Evolutionary conservation across 2,113 vertebrate genomes (phyloP), one percentile per base, ranked within the genome.

Genomic region (Nycticebus coucang): DNA sequence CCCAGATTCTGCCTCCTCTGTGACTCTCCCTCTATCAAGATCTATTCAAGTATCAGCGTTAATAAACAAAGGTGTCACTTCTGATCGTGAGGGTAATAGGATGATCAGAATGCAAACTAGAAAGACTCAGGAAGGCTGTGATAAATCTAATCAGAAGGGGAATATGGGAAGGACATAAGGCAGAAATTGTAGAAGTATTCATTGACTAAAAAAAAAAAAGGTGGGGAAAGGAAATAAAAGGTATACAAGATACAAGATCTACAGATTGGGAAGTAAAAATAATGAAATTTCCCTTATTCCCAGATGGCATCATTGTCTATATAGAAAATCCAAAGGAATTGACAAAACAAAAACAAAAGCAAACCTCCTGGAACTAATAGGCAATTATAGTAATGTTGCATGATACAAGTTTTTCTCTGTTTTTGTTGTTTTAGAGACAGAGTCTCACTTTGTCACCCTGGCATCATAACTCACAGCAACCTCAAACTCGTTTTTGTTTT

Each of bases 141-240:
- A 89, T 69, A 77, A 95, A 79, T 9, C n/a, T 89, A 92, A 64
- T 77, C 41, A 74, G 77, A 87, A 90, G 21, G 57, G 24, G 18
- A 22, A 15, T 72, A 21, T 83, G 26, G 24, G 12, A 82, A 30
- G n/a, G 60, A 92, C 12, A 50, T 28, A 79, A 24, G 37, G 62
- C 57, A 72, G 41, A 95, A 91, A 93, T 33, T 50, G 21, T 81
- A 85, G 28, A 93, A 59, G 26, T 60, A 74, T 26, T 33, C 37
- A 75, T 37, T 94, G 75, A 64, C 41, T 82, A 62, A 24, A 62
- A 66, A 66, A 33, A 68, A 35, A 28, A n/a, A 19, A n/a, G 28
- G n/a, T n/a, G n/a, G n/a, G n/a, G 28, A 30, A 66, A 66, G 30
- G 9, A 66, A 66, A 66, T 0, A 66, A 66, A 30, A 4, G 22